Base-by-base conservation (phyloP, 2,797 vertebrate species). In the Pseudomugil tenellus region DNA sequence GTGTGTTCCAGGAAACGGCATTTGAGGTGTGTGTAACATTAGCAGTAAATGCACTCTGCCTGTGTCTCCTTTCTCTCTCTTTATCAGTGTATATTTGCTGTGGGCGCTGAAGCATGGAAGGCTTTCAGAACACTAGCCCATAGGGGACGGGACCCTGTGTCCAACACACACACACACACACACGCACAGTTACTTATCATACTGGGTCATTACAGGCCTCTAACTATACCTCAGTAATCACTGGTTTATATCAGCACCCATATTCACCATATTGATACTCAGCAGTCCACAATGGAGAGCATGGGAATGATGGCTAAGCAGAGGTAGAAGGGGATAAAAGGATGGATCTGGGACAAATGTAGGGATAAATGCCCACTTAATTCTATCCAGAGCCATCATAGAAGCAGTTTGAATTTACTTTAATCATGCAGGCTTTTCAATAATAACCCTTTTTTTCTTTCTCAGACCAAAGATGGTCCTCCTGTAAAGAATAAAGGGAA, bases 81-180 rank as follows among this genome's bases (percentile, higher is more conserved):
- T 91, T 93, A 94, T 94, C 91, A 88, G 90, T 89, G 88, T 90
- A 91, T 93, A 94, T 94, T 94, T 94, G 93, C 90, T 87, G 90
- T 86, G 88, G 49, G 91, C 90, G 71, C 87, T 94, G 91, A 74
- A 91, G 92, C 92, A 81, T 94, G 92, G 91, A 92, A 92, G 89
- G 89, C 92, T 93, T 94, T 93, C 86, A 93, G 92, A 91, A 90
- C 86, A 84, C 87, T 74, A 89, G 92, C 88, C 92, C 91, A 90
- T 87, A 90, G 91, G 92, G 92, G 86, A 91, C 74, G 23, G 83
- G 85, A 90, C 83, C 81, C 81, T 41, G 59, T 88, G 86, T 87
- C 84, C 77, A 86, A 84, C 61, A 79, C 54, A 76, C 61, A 70
- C 69, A 76, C 66, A 76, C 23, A 62, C 70, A 74, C 53, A 71